Percentiles rank a stretch among this genome's conserved stretches.
These are phyloP conservation scores for Benitochromis conjunctus DNA, from an alignment of 2,113 vertebrate species.

Conservation along the genomic window DNA sequence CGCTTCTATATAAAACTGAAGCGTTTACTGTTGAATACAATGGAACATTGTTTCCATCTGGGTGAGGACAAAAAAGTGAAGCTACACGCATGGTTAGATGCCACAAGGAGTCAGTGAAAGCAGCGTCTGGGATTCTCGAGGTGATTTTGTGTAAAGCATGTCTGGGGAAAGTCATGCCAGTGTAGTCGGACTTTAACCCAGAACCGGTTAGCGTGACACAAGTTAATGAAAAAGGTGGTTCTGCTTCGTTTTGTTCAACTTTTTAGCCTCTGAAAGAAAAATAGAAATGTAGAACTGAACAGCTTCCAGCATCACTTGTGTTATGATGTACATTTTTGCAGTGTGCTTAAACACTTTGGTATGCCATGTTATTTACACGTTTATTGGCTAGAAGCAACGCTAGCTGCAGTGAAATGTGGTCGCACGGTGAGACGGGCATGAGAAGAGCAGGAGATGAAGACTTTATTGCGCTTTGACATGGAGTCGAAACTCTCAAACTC, in stretches of 20 bases:
- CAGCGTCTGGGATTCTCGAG: background rate
- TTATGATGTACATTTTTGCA: slow-evolving; percentile 34
- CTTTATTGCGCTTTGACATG: background rate
- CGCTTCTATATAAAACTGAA: background rate
- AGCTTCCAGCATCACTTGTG: slow-evolving; percentile 22
- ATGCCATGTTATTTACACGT: slow-evolving; percentile 31
- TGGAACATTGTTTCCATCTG: background rate
- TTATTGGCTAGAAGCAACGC: slow-evolving; percentile 8
- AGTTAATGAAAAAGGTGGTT: background rate
- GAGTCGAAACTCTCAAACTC: background rate
- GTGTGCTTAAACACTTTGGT: background rate
- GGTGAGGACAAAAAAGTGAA: background rate
- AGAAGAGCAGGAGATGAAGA: slow-evolving; percentile 8
- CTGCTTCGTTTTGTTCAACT: background rate
- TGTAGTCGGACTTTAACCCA: background rate
- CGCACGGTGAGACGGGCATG: background rate
- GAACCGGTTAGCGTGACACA: background rate
- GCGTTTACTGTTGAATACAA: accelerated
- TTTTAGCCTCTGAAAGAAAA: background rate
- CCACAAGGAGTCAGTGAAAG: background rate
- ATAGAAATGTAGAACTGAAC: background rate
- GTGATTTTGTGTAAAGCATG: background rate
- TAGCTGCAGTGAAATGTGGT: slow-evolving; percentile 32
- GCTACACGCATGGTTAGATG: background rate
- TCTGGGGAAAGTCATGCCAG: background rate